phyloP scores from a whole-genome alignment of 1,140 invertebrate genomes.

The Macrobrachium nipponense region DNA sequence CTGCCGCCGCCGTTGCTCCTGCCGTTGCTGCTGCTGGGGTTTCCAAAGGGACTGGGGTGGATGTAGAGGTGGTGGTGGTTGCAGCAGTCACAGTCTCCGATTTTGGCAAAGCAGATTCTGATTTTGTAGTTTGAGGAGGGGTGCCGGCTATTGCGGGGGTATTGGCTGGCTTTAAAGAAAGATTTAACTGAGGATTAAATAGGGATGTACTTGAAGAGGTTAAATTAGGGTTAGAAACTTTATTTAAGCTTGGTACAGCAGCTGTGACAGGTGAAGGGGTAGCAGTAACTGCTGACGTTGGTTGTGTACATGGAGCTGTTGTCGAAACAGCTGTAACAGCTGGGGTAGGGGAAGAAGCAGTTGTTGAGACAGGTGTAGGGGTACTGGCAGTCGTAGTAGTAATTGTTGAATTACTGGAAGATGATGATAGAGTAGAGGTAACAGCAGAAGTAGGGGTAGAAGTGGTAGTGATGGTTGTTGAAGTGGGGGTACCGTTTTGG shows the following conservation, averaged over 20 bases:
- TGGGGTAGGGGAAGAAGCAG: conserved; percentile 43
- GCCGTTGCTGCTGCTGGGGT: conserved; percentile 25
- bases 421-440: conserved; percentile 3
- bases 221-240: conserved; percentile 44
- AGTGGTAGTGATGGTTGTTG: neutral
- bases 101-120: conserved; percentile 45
- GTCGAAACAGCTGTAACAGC: conserved; percentile 6
- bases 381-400: neutral
- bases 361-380: conserved; percentile 11
- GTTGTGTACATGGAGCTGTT: conserved; percentile 10
- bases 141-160: conserved; percentile 16
- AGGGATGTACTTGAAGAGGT: conserved; percentile 20
- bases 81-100: conserved; percentile 33
- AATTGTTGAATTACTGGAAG: neutral
- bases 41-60: conserved; percentile 29
- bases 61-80: neutral
- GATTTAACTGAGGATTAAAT: conserved; percentile 37
- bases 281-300: neutral
- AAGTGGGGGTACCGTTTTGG: neutral
- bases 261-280: conserved; percentile 18
- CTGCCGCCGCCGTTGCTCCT: conserved; percentile 35
- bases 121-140: conserved; percentile 50
- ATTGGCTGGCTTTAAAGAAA: conserved; percentile 43
- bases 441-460: conserved; percentile 10
- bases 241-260: conserved; percentile 42